These are phyloP conservation scores for Trididemnum nubilum DNA, from an alignment of 23 tunicate species.

Conservation along the genomic window DNA sequence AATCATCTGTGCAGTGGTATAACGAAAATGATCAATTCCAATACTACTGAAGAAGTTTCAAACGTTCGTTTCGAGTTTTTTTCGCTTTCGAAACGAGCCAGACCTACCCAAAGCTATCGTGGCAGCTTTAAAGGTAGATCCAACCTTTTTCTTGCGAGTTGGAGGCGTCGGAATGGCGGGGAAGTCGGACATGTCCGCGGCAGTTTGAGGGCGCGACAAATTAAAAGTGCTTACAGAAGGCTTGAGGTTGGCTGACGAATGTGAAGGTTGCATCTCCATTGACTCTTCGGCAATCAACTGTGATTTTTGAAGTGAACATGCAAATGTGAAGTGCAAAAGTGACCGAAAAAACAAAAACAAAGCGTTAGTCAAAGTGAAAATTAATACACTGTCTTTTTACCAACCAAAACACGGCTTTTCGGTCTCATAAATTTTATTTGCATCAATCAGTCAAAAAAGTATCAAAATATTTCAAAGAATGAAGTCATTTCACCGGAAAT, in stretches of 20 bases:
- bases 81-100: slow-evolving; percentile 63
- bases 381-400: no score
- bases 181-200: slow-evolving; percentile 47
- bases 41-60: no score
- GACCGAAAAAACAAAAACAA: background rate
- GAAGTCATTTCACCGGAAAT: no score
- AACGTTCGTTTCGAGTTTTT: slow-evolving; percentile 49
- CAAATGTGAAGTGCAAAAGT: slow-evolving; percentile 17
- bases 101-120: slow-evolving; percentile 70
- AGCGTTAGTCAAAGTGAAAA: no score
- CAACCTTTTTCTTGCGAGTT: slow-evolving; percentile 42
- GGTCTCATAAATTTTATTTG: no score
- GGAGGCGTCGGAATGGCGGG: slow-evolving; percentile 95
- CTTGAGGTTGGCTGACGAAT: slow-evolving; percentile 36
- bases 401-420: no score
- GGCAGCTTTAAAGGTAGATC: slow-evolving; percentile 62
- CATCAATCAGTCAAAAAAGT: no score
- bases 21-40: no score
- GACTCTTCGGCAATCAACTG: slow-evolving; percentile 5
- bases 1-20: no score
- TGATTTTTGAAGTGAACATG: no score
- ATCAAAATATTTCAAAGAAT: no score
- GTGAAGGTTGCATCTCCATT: slow-evolving; percentile 4
- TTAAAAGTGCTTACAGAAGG: slow-evolving; percentile 89
- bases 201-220: slow-evolving; percentile 54